Evolutionary conservation across 2,797 vertebrate genomes (phyloP), one percentile per base, ranked within the genome.

Genomic region (Chloroceryle amazona): DNA sequence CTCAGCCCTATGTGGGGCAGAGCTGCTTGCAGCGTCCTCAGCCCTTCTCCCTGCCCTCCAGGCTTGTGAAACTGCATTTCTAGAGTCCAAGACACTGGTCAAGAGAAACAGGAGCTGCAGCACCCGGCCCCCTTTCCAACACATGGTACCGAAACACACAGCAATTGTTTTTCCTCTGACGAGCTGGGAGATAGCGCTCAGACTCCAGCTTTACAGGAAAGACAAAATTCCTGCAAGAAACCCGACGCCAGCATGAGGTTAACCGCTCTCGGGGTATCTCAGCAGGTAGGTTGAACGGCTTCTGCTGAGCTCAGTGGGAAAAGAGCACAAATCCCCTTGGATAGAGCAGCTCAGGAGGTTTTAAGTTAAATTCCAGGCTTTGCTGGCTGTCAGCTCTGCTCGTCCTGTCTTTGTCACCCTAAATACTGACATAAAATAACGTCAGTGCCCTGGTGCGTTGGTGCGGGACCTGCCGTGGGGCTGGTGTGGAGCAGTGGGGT

Each of bases 71-170:
- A 29, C 12, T 5, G 3, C 10, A 28, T 3, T 3, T 52, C 55
- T 1, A 9, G 63, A 39, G 65, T 23, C 83, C 4, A 1, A 20
- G 39, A 70, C 8, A 2, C 18, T 10, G 3, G 11, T 13, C 18
- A 13, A 68, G 58, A 49, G 41, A 31, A 79, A 71, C 20, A 9
- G 0, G 1, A 86, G 65, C 65, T 62, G 65, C 74, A 47, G 83
- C 65, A 29, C 19, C 49, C 3, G 0, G 9, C n/a, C 9, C 10
- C 10, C 58, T 71, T 42, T 42, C 57, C n/a, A 39, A 19, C 1
- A 3, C 1, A 2, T 1, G 1, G 25, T 33, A 42, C 23, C 0
- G 1, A 49, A 62, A n/a, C 26, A n/a, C 25, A 17, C 2, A 1
- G 60, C 15, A 44, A 21, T 33, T 26, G 29, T 60, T 33, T 44